A percentile compares a stretch with the other conserved stretches of the same genome.
phyloP scores from a whole-genome alignment of 2,797 vertebrate species.

The Paguma larvata region DNA sequence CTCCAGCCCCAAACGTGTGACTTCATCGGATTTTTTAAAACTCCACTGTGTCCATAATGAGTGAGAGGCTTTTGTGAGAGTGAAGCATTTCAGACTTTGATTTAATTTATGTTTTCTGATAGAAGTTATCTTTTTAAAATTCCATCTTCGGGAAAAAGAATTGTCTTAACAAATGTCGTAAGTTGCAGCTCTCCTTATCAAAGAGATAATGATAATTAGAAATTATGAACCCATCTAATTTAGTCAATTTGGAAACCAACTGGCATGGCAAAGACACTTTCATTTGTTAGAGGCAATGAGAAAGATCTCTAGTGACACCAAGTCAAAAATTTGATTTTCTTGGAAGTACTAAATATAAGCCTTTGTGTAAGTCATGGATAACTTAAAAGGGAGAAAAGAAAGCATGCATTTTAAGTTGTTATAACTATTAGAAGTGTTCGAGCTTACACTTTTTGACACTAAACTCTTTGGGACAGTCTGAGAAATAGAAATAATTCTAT shows the following conservation, averaged over 20 bases:
- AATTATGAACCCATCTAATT: slow-evolving; percentile 18
- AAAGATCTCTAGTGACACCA: not conserved
- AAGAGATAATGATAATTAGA: not conserved
- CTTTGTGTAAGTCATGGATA: not conserved
- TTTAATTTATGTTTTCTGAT: not conserved
- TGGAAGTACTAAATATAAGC: not conserved
- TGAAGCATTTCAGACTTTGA: not conserved
- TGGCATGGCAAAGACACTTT: not conserved
- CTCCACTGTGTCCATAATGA: not conserved
- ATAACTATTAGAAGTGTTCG: not conserved
- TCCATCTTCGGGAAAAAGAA: not conserved
- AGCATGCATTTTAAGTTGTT: not conserved
- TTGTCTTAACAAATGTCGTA: not conserved
- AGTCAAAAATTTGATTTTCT: not conserved
- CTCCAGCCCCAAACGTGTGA: not conserved
- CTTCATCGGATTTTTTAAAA: not conserved
- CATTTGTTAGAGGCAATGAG: not conserved
- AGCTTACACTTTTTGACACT: not conserved
- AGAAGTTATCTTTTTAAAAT: not conserved
- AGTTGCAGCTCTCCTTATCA: not conserved
- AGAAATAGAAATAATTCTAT: not conserved
- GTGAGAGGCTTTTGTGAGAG: not conserved
- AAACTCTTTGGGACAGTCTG: not conserved
- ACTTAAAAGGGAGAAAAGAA: not conserved
- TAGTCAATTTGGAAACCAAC: not conserved